These are phyloP conservation scores for Lysandra bellargus DNA, from an alignment of 2,888 invertebrate genomes.

Conservation along the genomic window DNA sequence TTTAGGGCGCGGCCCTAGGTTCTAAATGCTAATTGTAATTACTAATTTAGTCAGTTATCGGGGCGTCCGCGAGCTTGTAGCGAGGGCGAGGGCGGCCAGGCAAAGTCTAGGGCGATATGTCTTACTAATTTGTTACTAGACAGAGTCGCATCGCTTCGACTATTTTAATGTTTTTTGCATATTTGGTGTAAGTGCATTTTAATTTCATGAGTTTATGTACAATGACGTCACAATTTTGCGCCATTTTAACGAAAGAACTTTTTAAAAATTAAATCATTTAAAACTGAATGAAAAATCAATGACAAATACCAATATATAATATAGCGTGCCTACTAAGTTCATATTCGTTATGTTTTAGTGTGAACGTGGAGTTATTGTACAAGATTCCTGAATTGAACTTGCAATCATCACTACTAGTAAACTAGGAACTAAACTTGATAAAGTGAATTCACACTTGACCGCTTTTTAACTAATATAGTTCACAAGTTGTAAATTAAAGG, in stretches of 20 bases:
- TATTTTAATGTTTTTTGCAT: constrained; percentile 6
- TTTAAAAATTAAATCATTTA: neutral
- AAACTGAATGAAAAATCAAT: neutral
- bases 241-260: neutral
- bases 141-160: constrained; percentile 3
- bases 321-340: neutral
- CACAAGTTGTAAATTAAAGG: neutral
- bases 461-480: neutral
- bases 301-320: too few relatives aligned
- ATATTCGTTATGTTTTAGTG: neutral
- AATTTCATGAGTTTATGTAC: neutral
- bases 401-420: neutral
- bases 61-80: neutral
- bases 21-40: neutral
- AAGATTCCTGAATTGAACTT: neutral
- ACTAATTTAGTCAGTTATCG: neutral
- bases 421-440: neutral
- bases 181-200: constrained; percentile 2
- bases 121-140: constrained; percentile 16
- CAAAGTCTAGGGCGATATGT: constrained; percentile 3
- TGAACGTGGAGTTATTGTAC: neutral
- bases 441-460: constrained; percentile 10
- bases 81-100: neutral
- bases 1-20: neutral
- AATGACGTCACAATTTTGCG: neutral